A percentile compares a stretch with the other conserved stretches of the same genome.
Evolutionary conservation across 2,888 invertebrate species (phyloP).

Genomic region (Oscheius sp.): DNA sequence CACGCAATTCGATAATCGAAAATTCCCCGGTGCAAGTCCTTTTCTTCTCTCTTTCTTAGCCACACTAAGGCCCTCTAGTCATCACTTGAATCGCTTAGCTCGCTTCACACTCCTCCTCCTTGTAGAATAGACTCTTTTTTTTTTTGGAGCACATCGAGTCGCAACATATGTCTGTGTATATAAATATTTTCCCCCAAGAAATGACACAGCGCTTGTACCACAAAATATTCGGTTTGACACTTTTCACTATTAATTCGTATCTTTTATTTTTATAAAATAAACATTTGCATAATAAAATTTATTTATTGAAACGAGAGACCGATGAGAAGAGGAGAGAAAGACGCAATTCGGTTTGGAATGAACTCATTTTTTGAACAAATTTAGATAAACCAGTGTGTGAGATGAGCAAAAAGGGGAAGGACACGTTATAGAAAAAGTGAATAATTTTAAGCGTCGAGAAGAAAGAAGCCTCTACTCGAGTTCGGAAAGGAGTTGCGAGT

Average conservation of each 20-base stretch:
- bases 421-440: too few species aligned
- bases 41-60: constrained; percentile 28
- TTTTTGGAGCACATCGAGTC: constrained; percentile 6
- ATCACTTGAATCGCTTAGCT: constrained; percentile 25
- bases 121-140: background rate
- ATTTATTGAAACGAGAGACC: too few species aligned
- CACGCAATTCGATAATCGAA: background rate
- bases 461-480: too few species aligned
- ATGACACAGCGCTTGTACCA: constrained; percentile 7
- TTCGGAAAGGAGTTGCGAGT: too few species aligned
- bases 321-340: too few species aligned
- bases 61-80: constrained; percentile 27
- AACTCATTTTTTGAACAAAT: too few species aligned
- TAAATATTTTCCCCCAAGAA: background rate
- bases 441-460: too few species aligned
- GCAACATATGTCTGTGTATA: constrained; percentile 22
- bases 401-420: too few species aligned
- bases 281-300: too few species aligned
- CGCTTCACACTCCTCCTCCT: background rate
- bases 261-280: too few species aligned
- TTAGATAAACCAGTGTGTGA: too few species aligned
- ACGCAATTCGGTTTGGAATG: too few species aligned
- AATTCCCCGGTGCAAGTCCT: constrained; percentile 18
- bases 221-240: background rate
- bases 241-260: background rate